Conservation (phyloP, 2,888 invertebrate genomes). For the Scrobipalpa atriplicella region DNA sequence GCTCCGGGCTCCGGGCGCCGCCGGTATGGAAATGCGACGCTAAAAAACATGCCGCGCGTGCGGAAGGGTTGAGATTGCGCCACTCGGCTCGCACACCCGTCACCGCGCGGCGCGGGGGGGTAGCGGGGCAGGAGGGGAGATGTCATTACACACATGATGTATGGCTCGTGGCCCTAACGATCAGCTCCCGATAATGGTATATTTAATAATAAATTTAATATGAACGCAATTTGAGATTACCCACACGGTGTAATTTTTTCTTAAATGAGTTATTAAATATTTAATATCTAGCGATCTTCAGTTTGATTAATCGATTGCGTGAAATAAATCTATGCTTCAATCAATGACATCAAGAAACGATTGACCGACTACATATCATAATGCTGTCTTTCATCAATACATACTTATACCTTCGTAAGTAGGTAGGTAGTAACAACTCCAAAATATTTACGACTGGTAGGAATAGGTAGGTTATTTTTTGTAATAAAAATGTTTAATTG, state of each 20-base stretch:
- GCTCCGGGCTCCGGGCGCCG: constrained; percentile 10
- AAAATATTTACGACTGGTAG: no score
- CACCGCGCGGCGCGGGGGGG: constrained; percentile 26
- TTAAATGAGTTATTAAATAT: constrained; percentile 6
- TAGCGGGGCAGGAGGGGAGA: constrained; percentile 32
- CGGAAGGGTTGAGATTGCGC: constrained; percentile 27
- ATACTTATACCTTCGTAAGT: no score
- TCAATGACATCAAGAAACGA: background rate
- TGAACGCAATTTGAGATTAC: constrained; percentile 16
- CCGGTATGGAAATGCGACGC: constrained; percentile 42
- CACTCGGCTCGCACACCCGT: constrained; percentile 14
- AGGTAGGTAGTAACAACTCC: no score
- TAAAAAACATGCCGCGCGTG: constrained; percentile 45
- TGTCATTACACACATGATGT: constrained; percentile 32
- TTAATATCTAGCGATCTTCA: constrained; percentile 2
- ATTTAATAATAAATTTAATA: constrained; percentile 26
- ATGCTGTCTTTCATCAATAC: no score
- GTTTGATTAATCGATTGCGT: background rate
- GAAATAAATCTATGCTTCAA: background rate
- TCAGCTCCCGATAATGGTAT: constrained; percentile 19
- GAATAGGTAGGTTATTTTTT: no score
- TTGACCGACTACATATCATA: no score
- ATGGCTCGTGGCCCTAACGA: constrained; percentile 26
- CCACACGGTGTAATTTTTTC: constrained; percentile 16
- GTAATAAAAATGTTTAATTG: no score